phyloP scores from a whole-genome alignment of 2,113 vertebrate species.

The Ivindomyrus marchei region DNA sequence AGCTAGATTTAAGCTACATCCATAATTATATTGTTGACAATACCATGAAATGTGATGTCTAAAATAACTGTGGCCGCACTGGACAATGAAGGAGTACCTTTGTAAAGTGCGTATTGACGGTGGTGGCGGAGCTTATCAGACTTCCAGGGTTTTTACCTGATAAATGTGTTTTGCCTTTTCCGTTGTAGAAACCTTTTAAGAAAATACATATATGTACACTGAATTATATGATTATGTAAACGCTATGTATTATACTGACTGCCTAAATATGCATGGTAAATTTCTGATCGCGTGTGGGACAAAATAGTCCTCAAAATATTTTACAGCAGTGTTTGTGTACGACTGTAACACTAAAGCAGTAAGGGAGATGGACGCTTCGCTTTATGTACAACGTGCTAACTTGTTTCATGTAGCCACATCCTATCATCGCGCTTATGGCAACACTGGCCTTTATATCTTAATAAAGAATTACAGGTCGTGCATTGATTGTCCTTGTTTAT shows the following conservation, averaged over 20 bases:
- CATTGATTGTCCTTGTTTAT: not conserved
- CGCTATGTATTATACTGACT: slow-evolving; percentile 38
- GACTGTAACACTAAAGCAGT: not conserved
- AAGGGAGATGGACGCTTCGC: not conserved
- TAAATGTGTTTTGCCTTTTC: not conserved
- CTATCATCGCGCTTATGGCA: not conserved
- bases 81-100: not conserved
- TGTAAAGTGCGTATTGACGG: not conserved
- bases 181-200: not conserved
- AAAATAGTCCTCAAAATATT: not conserved
- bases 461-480: not conserved
- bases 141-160: not conserved
- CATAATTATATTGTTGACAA: not conserved
- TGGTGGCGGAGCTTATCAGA: not conserved
- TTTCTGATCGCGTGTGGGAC: not conserved
- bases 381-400: not conserved
- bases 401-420: not conserved
- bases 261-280: slow-evolving; percentile 39
- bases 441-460: not conserved
- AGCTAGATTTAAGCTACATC: slow-evolving; percentile 7
- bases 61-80: not conserved
- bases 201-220: not conserved
- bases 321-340: not conserved
- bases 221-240: slow-evolving; percentile 31
- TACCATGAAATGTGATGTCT: not conserved